Conservation (phyloP, 2,113 vertebrate genomes). For the Podilymbus podiceps region DNA sequence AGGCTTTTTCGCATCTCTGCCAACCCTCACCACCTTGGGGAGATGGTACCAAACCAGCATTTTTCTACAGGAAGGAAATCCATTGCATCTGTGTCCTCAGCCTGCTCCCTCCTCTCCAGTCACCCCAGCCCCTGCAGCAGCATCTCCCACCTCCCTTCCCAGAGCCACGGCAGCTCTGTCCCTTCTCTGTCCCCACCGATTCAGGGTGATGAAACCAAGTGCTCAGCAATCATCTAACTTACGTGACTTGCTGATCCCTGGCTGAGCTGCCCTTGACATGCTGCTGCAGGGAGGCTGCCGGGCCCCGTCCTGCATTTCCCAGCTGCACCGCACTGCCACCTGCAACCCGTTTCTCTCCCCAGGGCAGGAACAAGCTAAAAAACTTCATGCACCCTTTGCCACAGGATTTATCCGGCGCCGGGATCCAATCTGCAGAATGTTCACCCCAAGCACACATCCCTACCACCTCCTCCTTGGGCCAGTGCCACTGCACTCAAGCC, state of each 20-base stretch:
- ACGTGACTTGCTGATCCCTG: rapidly evolving
- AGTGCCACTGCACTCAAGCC: background rate
- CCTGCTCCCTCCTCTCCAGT: background rate
- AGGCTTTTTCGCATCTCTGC: background rate
- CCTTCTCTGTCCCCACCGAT: background rate
- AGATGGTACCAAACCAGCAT: background rate
- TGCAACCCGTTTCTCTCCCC: background rate
- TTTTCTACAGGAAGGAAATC: background rate
- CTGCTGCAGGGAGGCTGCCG: background rate
- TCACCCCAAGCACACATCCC: background rate
- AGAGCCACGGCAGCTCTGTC: background rate
- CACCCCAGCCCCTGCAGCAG: background rate
- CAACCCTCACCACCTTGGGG: background rate
- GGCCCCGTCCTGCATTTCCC: background rate
- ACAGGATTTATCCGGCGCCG: rapidly evolving
- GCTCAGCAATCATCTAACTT: background rate
- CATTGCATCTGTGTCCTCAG: background rate
- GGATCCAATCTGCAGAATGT: background rate
- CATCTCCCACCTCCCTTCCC: background rate
- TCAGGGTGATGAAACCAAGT: background rate
- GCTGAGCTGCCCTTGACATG: rapidly evolving
- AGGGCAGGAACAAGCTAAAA: background rate
- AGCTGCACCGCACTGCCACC: background rate
- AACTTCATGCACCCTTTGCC: background rate
- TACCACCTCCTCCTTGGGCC: background rate